phyloP scores from a whole-genome alignment of 2,888 invertebrate genomes.

The Zele albiditarsus region DNA sequence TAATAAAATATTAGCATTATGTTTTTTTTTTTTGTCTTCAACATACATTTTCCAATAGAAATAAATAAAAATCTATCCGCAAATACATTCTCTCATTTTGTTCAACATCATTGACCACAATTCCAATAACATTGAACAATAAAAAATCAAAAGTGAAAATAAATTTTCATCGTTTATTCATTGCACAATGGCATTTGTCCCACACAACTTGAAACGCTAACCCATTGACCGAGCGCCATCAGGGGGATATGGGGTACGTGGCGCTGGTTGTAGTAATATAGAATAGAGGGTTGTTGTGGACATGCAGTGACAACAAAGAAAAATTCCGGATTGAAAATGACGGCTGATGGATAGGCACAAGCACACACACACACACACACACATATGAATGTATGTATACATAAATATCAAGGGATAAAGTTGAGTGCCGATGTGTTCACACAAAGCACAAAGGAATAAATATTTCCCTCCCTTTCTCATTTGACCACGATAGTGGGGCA shows the following conservation, averaged over 20 bases:
- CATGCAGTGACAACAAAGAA: not conserved
- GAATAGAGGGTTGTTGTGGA: not conserved
- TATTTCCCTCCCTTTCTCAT: not conserved
- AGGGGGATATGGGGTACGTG: not conserved
- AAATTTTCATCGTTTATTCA: too few species aligned
- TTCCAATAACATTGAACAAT: too few species aligned
- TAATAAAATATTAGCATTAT: too few species aligned
- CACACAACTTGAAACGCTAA: not conserved
- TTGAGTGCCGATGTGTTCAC: constrained; percentile 26
- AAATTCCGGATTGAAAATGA: constrained; percentile 1
- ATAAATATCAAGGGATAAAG: constrained; percentile 5
- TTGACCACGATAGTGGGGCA: constrained; percentile 23
- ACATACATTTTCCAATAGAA: too few species aligned
- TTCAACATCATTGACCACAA: too few species aligned
- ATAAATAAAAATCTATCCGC: too few species aligned
- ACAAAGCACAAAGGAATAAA: constrained; percentile 7
- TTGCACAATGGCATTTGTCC: too few species aligned
- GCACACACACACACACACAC: not conserved
- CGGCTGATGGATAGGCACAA: not conserved
- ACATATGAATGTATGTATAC: not conserved
- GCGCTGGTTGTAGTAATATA: not conserved
- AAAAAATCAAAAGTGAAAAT: too few species aligned
- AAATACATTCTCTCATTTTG: too few species aligned
- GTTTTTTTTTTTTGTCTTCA: too few species aligned
- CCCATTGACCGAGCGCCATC: not conserved